Base-by-base conservation (phyloP, 2,113 vertebrate genomes). In the Pholis gunnellus region DNA sequence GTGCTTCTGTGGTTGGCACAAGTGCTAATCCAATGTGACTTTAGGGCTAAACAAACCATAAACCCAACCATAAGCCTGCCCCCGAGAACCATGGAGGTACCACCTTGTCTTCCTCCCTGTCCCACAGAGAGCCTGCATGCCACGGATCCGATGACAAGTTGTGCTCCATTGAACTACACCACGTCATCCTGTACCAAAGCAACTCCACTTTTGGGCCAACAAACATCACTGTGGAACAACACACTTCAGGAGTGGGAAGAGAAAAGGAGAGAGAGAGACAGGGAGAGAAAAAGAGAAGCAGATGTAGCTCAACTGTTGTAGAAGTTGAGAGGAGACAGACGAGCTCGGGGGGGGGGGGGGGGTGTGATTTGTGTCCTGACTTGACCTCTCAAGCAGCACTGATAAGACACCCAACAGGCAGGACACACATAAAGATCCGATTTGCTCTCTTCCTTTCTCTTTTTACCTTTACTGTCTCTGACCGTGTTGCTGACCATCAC, bases 271-370 rank as follows among this genome's bases (percentile, higher is more conserved):
- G 57, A 76, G 64, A 46, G 57, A 81, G 57, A 70, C 27, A 7
- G 36, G 82, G 79, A 38, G 70, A 65, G 83, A 22, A 89, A 93
- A 93, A 72, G 77, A 92, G 88, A 94, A 94, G 80, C 91, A 95
- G 93, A 94, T 92, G 90, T 83, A 87, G 80, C 48, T 83, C 38
- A 50, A 88, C 74, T 83, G 87, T 79, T 89, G 64, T 75, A 79
- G 79, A 88, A 86, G 79, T 87, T 75, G 74, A 90, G 86, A 83
- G 69, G 85, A 90, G 82, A 50, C 84, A 48, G 71, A 36, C n/a
- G 29, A 78, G 78, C 72, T 79, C 76, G 56, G 31, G 56, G 83
- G 52, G 74, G 64, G 42, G 82, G 86, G 56, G 31, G 56, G 83
- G 52, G 74, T 67, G 42, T 83, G 86, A 91, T 83, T 85, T 85